A percentile compares a stretch with the other conserved stretches of the same genome.
Evolutionary conservation across 2,888 invertebrate genomes (phyloP).

Genomic region (Nemapogon koenigi): DNA sequence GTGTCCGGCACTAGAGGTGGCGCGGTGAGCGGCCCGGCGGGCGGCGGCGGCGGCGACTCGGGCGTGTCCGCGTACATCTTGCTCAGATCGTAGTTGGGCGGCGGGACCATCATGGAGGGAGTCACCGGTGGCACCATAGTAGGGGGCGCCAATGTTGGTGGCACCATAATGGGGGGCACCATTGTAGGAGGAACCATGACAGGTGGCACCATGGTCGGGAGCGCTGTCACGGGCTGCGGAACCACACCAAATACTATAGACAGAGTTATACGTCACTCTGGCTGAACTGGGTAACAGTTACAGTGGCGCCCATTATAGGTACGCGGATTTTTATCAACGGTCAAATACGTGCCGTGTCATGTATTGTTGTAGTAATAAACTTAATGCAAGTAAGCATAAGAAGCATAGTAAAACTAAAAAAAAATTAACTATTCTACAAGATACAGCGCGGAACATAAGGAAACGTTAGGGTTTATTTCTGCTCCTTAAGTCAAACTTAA

Average conservation of each 20-base stretch:
- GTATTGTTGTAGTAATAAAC: no score
- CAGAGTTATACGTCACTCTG: background rate
- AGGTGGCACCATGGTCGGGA: no score
- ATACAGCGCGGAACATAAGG: no score
- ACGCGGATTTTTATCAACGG: background rate
- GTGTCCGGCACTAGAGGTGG: constrained; percentile 12
- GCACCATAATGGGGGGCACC: background rate
- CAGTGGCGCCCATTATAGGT: background rate
- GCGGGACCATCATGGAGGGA: background rate
- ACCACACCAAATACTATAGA: no score
- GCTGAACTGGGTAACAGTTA: background rate
- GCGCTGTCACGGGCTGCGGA: no score
- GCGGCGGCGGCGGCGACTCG: constrained; percentile 45
- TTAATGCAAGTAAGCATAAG: no score
- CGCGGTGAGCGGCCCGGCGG: constrained; percentile 17
- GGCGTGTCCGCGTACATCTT: constrained; percentile 40
- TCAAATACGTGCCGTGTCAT: constrained; percentile 2
- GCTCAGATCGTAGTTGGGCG: background rate
- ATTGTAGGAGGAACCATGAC: no score
- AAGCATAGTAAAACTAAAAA: no score
- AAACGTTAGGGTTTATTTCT: no score
- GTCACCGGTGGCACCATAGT: constrained; percentile 1
- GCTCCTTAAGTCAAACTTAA: no score
- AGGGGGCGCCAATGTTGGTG: background rate
- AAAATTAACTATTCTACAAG: no score